Evolutionary conservation across 2,113 vertebrate genomes (phyloP).

Genomic region (Bubo scandiacus): DNA sequence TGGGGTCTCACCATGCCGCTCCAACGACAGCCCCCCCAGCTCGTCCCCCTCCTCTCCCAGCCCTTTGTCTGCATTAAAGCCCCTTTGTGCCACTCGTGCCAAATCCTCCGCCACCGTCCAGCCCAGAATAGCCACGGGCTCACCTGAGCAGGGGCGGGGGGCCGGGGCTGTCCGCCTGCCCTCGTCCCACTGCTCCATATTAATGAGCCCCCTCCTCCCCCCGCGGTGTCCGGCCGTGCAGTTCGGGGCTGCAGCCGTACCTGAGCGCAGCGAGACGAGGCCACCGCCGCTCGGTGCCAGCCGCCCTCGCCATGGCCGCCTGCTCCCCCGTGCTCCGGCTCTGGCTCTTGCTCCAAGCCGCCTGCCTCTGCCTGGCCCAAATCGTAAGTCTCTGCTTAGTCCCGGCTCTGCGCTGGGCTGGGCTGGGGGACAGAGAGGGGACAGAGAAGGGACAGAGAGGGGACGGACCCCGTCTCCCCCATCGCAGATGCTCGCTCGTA

Average conservation of each 20-base stretch:
- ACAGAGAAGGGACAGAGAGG: neutral
- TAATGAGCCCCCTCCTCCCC: neutral
- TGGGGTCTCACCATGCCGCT: neutral
- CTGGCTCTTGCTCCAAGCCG: conserved; percentile 80
- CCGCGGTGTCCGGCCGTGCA: neutral
- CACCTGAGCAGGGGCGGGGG: neutral
- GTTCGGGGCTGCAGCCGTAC: neutral
- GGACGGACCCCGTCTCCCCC: neutral
- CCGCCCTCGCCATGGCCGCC: conserved; percentile 78
- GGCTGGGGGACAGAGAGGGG: neutral
- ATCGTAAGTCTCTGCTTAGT: conserved; percentile 82
- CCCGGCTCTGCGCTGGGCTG: neutral
- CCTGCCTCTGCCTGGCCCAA: conserved; percentile 88
- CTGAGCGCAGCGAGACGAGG: neutral
- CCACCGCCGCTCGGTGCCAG: neutral
- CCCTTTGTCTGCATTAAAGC: neutral
- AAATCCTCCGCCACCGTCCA: rapidly evolving
- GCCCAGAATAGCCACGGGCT: neutral
- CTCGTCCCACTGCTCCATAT: conserved; percentile 41
- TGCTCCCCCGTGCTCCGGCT: conserved; percentile 56
- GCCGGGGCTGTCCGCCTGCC: neutral
- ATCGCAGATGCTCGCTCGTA: rapidly evolving
- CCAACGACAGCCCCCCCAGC: neutral
- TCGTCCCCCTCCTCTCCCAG: neutral
- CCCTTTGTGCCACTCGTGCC: neutral